These are phyloP conservation scores for Diceros bicornis DNA, from an alignment of 2,797 vertebrate genomes.

Conservation along the genomic window DNA sequence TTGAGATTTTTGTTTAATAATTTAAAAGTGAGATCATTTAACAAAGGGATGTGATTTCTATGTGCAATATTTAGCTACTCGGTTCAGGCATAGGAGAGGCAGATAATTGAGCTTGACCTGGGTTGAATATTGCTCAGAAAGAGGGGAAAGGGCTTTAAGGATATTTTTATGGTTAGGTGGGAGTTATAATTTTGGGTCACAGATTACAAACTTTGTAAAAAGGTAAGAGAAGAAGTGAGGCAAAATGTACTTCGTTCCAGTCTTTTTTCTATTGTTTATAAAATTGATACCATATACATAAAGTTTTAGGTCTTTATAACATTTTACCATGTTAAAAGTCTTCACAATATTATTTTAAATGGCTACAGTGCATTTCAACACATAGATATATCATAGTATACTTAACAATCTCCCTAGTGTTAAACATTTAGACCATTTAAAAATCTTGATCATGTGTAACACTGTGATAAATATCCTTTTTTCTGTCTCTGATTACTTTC, in stretches of 20 bases:
- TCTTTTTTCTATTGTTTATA: neutral
- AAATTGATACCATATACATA: neutral
- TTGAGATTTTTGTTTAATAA: neutral
- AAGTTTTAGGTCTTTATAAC: neutral
- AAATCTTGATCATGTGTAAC: neutral
- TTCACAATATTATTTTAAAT: constrained; percentile 24
- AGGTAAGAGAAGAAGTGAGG: neutral
- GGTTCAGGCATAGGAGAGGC: neutral
- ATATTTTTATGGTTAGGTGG: neutral
- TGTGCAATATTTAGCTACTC: neutral
- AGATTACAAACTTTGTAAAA: neutral
- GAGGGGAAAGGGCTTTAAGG: neutral
- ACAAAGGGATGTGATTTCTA: neutral
- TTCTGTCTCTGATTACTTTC: neutral
- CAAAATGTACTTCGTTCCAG: neutral
- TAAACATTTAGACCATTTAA: neutral
- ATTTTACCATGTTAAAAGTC: neutral
- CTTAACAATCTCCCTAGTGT: neutral
- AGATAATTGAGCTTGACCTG: neutral
- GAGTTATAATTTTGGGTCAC: neutral
- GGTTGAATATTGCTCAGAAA: neutral
- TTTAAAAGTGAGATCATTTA: neutral
- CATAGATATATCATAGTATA: neutral
- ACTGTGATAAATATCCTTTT: neutral
- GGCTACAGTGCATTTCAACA: neutral